Conservation (phyloP, 2,888 invertebrate genomes). For the Lasius fuliginosus region DNA sequence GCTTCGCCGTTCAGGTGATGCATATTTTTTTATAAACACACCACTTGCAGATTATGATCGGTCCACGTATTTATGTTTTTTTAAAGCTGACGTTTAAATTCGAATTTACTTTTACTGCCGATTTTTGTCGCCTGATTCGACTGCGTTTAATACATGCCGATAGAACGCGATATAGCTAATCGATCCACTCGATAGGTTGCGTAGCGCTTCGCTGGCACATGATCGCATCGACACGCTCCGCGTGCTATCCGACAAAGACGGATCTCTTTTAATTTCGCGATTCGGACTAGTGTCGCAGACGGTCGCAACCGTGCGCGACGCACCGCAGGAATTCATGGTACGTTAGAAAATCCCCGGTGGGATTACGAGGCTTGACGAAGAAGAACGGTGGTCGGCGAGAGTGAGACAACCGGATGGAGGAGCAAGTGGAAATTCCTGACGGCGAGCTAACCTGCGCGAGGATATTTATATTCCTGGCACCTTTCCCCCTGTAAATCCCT, state of each 20-base stretch:
- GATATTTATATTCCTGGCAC: constrained; percentile 81
- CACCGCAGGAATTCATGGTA: constrained; percentile 59
- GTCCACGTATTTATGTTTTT: constrained; percentile 39
- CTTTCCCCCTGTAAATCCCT: constrained; percentile 79
- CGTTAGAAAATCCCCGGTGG: constrained; percentile 64
- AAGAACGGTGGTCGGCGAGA: constrained; percentile 61
- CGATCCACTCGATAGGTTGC: background rate
- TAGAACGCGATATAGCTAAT: background rate
- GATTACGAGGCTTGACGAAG: constrained; percentile 60
- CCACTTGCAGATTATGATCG: constrained; percentile 34
- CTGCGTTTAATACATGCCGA: background rate
- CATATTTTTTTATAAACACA: constrained; percentile 48
- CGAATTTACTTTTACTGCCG: background rate
- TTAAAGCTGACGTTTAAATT: constrained; percentile 47
- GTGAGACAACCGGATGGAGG: constrained; percentile 28
- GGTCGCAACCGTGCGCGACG: constrained; percentile 43
- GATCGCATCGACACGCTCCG: constrained; percentile 30
- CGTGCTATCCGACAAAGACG: constrained; percentile 29
- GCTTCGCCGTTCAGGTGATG: constrained; percentile 16
- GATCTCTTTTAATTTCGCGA: constrained; percentile 54
- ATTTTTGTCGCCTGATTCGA: background rate
- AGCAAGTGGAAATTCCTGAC: constrained; percentile 64
- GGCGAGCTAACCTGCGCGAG: constrained; percentile 60
- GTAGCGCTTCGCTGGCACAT: background rate
- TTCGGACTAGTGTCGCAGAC: constrained; percentile 41